phyloP scores from a whole-genome alignment of 1,140 invertebrate species.

The Bombus haemorrhoidalis region DNA sequence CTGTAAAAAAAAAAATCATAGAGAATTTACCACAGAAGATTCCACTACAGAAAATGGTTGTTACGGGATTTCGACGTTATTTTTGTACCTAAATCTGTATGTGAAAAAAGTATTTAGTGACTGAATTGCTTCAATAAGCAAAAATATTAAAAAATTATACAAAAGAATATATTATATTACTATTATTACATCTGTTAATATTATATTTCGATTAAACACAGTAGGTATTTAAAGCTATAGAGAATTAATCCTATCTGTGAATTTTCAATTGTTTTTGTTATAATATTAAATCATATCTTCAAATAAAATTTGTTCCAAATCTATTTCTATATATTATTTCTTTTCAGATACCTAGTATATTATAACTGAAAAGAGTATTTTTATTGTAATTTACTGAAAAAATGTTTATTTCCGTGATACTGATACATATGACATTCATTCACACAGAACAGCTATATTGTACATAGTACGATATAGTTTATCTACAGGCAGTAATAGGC shows the following conservation, averaged over 20 bases:
- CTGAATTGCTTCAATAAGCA: constrained; percentile 33
- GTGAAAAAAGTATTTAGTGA: constrained; percentile 42
- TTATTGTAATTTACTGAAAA: constrained; percentile 75
- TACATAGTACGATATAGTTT: constrained; percentile 76
- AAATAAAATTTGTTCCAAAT: constrained; percentile 73
- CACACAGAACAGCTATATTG: constrained; percentile 73
- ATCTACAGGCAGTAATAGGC: constrained; percentile 66
- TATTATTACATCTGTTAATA: constrained; percentile 62
- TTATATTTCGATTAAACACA: constrained; percentile 66
- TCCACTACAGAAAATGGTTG: constrained; percentile 23
- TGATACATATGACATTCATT: constrained; percentile 73
- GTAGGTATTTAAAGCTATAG: constrained; percentile 48
- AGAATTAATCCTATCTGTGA: constrained; percentile 67
- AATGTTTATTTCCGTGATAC: constrained; percentile 79
- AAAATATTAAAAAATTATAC: constrained; percentile 39
- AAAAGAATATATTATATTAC: constrained; percentile 45
- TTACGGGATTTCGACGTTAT: constrained; percentile 62
- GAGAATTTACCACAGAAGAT: constrained; percentile 13
- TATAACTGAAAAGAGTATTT: background rate
- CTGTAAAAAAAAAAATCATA: background rate
- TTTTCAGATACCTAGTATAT: background rate
- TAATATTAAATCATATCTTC: constrained; percentile 64
- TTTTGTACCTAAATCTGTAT: constrained; percentile 62
- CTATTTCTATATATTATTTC: background rate
- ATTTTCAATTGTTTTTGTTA: constrained; percentile 71